Evolutionary conservation across 2,888 invertebrate genomes (phyloP), one percentile per base, ranked within the genome.

Genomic region (Glomeris marginata): DNA sequence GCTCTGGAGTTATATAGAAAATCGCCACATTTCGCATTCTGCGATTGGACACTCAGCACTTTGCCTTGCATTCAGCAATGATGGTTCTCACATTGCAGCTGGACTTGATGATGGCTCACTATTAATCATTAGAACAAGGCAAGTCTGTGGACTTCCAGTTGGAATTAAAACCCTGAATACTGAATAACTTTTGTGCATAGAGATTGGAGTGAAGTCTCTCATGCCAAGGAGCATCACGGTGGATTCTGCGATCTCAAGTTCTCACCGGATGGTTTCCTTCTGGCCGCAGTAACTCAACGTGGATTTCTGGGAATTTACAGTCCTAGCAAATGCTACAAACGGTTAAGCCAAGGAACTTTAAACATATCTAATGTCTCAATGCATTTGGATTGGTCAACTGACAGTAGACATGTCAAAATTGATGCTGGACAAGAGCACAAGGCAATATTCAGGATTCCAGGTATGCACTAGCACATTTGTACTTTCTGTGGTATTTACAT

Each of bases 201-300:
- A 52, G 67, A 68, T 53, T 52, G 69, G 50, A 60, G 63, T 18
- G 65, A 66, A 51, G 57, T 66, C 2, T 54, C 62, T 15, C 63
- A 62, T 50, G 58, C 65, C 49, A 62, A 63, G 43, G 66, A 69
- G 52, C 58, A 68, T 11, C 64, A 65, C 51, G 69, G 69, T 56
- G 66, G 64, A 2, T 60, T 68, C 15, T 67, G 67, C 52, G 69
- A 69, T 56, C 57, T 70, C 59, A 69, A 69, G 54, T 70, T 59
- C 57, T 69, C 69, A 1, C 69, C 69, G 2, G 64, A 67, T 58
- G 67, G 66, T 2, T 60, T 61, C 18, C 64, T 60, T 48, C 58
- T 70, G 45, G 69, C 69, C 16, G 68, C 69, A 2, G 69, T 64
- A 1, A 68, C 68, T 22, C 67, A 69, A 56, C 69, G 69, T 57